A percentile compares a stretch with the other conserved stretches of the same genome.
phyloP scores from a whole-genome alignment of 2,113 vertebrate species.

The Eulemur macaco region DNA sequence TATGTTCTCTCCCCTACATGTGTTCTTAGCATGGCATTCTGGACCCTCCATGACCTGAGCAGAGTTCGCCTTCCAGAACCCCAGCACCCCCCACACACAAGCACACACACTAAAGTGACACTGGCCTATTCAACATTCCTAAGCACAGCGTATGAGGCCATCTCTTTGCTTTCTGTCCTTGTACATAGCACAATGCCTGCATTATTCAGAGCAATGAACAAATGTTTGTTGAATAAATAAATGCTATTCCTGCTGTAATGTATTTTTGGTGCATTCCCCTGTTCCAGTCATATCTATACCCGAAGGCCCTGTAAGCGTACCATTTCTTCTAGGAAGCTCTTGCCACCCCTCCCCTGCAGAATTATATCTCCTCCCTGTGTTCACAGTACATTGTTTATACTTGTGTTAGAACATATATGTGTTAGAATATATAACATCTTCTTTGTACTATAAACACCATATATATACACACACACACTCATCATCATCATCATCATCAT shows the following conservation, averaged over 20 bases:
- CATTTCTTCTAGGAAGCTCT: neutral
- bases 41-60: neutral
- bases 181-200: neutral
- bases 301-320: neutral
- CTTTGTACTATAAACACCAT: neutral
- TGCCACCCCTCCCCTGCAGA: neutral
- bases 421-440: neutral
- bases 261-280: neutral
- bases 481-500: neutral
- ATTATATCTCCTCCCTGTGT: neutral
- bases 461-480: neutral
- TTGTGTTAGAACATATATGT: neutral
- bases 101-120: neutral
- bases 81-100: neutral
- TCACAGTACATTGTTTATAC: neutral
- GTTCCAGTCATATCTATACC: neutral
- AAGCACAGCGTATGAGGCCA: neutral
- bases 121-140: neutral
- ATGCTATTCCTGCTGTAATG: neutral
- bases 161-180: neutral
- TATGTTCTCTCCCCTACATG: neutral
- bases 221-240: neutral
- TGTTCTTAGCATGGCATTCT: neutral
- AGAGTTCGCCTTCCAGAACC: neutral
- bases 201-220: neutral